Percentiles rank a stretch among this genome's conserved stretches.
These are phyloP conservation scores for Bombyx mandarina DNA, from an alignment of 1,140 invertebrate genomes.

Conservation along the genomic window DNA sequence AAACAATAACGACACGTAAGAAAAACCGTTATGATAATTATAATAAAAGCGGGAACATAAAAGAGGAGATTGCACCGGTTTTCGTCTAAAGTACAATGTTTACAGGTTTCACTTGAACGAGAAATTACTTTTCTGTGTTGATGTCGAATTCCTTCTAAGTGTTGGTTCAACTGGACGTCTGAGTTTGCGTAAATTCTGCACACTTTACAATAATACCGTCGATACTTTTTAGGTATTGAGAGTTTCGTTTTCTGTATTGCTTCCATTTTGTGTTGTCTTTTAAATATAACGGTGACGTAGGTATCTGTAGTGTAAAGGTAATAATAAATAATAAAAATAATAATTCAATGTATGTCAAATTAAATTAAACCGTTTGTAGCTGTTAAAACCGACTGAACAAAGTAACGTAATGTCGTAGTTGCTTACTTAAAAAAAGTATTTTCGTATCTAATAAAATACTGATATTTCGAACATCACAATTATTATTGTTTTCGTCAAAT, in stretches of 20 bases:
- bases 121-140: slow-evolving; percentile 33
- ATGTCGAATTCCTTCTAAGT: slow-evolving; percentile 51
- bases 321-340: no score
- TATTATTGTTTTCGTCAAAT: no score
- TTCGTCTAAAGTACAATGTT: slow-evolving; percentile 18
- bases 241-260: slow-evolving; percentile 11
- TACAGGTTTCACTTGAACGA: slow-evolving; percentile 19
- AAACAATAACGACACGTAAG: slow-evolving; percentile 39
- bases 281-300: neutral
- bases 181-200: slow-evolving; percentile 54
- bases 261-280: slow-evolving; percentile 5
- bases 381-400: no score
- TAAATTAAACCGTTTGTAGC: no score
- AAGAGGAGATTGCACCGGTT: slow-evolving; percentile 24
- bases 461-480: no score
- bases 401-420: no score
- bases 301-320: slow-evolving; percentile 1
- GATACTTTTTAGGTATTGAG: slow-evolving; percentile 21
- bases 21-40: slow-evolving; percentile 41
- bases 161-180: slow-evolving; percentile 49
- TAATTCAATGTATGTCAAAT: no score
- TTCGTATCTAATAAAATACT: no score
- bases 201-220: slow-evolving; percentile 38
- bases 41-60: slow-evolving; percentile 39
- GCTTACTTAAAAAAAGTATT: no score